Base-by-base conservation (phyloP, 2,888 invertebrate genomes). In the Smittia aterrima region DNA sequence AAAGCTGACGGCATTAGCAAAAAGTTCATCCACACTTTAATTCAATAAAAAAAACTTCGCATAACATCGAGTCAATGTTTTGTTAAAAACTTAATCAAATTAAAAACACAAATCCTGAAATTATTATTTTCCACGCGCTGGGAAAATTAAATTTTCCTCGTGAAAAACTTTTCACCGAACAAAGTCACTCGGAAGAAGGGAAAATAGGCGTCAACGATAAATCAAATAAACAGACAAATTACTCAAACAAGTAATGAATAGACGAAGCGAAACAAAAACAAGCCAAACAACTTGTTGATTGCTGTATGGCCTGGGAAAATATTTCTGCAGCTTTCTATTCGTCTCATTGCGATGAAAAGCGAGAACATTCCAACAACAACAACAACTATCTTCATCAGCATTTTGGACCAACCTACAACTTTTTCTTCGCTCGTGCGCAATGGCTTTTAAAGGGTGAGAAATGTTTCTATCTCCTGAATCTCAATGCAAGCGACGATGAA, bases 361-460 rank as follows among this genome's bases (percentile, higher is more conserved):
- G 27, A 32, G 62, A 62, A 72, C 58, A 72, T 62, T 72, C 62
- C 38, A 62, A 72, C 72, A 72, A 72, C 62, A 71, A 16, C 24
- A 13, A 2, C 47, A 68, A n/a, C n/a, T n/a, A n/a, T n/a, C n/a
- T n/a, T 40, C 24, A 71, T 54, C 25, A 71, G 54, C 9, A 71
- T 71, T 68, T 72, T 62, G 72, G 72, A 20, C 72, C 72, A 72
- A 72, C 72, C 72, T 72, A 72, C 72, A 58, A 72, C 54, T 18
- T 54, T 38, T 25, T 41, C 25, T 38, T 32, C 72, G 72, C 58
- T 72, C 54, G 40, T 72, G 72, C 72, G 72, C 72, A 72, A 18
- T 58, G 18, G 38, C 7, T 41, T 9, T n/a, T 7, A 67, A 18
- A n/a, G 41, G 68, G 25, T 68, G 41, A 68, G 22, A 16, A 70